phyloP scores from a whole-genome alignment of 2,888 invertebrate species.

The Eumacrocentrus americanus region DNA sequence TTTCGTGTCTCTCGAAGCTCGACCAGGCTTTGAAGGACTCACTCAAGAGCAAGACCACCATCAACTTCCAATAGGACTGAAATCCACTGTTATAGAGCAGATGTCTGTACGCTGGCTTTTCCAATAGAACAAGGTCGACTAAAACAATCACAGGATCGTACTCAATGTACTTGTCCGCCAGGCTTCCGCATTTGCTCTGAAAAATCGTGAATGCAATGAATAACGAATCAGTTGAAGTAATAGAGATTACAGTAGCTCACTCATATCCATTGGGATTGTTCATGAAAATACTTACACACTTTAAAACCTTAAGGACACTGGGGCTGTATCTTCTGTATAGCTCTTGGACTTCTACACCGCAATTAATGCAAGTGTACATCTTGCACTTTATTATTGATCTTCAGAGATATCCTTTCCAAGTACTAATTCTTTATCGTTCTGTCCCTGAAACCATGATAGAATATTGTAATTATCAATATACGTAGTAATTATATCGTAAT shows the following conservation, averaged over 20 bases:
- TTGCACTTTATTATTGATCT: neutral
- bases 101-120: slow-evolving; percentile 83
- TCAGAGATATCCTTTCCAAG: too few species aligned
- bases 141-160: slow-evolving; percentile 87
- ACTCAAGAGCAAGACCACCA: slow-evolving; percentile 76
- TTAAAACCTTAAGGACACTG: slow-evolving; percentile 73
- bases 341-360: slow-evolving; percentile 69
- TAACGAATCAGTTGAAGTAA: too few species aligned
- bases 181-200: slow-evolving; percentile 75
- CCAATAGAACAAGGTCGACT: slow-evolving; percentile 83
- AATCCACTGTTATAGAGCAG: slow-evolving; percentile 81
- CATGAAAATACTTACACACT: slow-evolving; percentile 80
- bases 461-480: neutral
- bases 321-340: slow-evolving; percentile 75
- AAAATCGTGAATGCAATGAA: too few species aligned
- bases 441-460: neutral
- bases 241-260: too few species aligned
- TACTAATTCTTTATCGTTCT: neutral
- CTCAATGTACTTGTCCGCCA: slow-evolving; percentile 90
- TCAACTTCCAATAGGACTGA: slow-evolving; percentile 80
- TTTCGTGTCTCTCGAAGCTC: slow-evolving; percentile 28
- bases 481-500: neutral
- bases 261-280: too few species aligned
- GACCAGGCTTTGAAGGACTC: slow-evolving; percentile 81
- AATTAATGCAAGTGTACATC: slow-evolving; percentile 71